Conservation (phyloP, 2,888 invertebrate species). For the Gymnoscelis rufifasciata region DNA sequence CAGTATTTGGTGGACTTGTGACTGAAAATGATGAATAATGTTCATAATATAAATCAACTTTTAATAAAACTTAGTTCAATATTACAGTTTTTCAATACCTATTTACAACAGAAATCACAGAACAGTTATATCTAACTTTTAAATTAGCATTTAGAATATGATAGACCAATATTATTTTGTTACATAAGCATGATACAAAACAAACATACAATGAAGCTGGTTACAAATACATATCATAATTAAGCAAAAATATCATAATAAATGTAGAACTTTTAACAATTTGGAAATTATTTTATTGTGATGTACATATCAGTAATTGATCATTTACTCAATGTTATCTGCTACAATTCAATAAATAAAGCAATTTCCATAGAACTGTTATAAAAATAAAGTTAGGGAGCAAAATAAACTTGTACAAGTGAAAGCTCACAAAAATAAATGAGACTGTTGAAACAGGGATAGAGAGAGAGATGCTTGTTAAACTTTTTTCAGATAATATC, state of each 20-base stretch:
- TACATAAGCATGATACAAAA: constrained; percentile 2
- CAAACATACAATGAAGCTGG: constrained; percentile 5
- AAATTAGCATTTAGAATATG: constrained; percentile 20
- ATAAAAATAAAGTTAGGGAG: background rate
- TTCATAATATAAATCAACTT: constrained; percentile 47
- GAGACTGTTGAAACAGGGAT: constrained; percentile 1
- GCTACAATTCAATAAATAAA: too few species aligned
- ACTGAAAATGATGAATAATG: constrained; percentile 41
- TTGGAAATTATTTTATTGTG: too few species aligned
- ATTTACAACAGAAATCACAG: constrained; percentile 69
- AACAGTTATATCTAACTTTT: constrained; percentile 38
- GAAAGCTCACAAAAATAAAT: background rate
- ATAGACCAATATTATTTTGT: constrained; percentile 6
- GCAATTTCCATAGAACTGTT: too few species aligned
- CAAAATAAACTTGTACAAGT: background rate
- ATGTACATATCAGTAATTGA: too few species aligned
- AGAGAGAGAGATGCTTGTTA: too few species aligned
- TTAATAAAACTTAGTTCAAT: constrained; percentile 56
- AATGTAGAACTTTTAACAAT: too few species aligned
- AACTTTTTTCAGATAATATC: constrained; percentile 79
- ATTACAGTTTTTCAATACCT: constrained; percentile 45
- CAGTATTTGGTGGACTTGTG: constrained; percentile 92
- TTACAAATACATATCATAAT: constrained; percentile 7
- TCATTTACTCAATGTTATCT: too few species aligned
- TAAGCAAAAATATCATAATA: constrained; percentile 18